phyloP scores from a whole-genome alignment of 2,113 vertebrate species.

The Leiothrix lutea region DNA sequence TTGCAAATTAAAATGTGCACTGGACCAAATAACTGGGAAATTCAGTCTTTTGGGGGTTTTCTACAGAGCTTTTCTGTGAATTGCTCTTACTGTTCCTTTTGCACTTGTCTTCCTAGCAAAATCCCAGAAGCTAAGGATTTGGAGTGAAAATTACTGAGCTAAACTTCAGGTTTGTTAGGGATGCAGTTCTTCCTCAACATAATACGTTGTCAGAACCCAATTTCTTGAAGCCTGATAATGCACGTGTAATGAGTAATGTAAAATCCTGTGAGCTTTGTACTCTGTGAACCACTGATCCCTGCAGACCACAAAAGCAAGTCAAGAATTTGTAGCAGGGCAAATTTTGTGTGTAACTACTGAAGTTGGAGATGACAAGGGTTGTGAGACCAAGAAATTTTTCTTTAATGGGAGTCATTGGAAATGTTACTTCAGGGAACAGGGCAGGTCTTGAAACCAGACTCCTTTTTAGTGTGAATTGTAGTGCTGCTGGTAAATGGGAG shows the following conservation, averaged over 20 bases:
- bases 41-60: rapidly evolving
- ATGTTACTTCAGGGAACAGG: background rate
- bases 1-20: background rate
- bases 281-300: background rate
- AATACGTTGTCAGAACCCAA: background rate
- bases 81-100: background rate
- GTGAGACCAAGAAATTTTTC: background rate
- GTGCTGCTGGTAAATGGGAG: background rate
- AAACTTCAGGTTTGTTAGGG: background rate
- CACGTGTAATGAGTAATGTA: background rate
- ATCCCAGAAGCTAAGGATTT: background rate
- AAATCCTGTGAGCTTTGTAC: background rate
- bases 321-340: background rate
- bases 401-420: background rate
- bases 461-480: background rate
- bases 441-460: background rate
- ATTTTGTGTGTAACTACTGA: background rate
- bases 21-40: background rate
- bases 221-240: background rate
- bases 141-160: background rate
- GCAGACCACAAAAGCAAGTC: background rate
- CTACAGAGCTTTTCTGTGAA: background rate
- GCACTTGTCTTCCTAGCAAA: background rate
- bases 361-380: background rate
- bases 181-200: background rate